Conservation (phyloP, 2,888 invertebrate genomes). For the Agonopterix heracliana region DNA sequence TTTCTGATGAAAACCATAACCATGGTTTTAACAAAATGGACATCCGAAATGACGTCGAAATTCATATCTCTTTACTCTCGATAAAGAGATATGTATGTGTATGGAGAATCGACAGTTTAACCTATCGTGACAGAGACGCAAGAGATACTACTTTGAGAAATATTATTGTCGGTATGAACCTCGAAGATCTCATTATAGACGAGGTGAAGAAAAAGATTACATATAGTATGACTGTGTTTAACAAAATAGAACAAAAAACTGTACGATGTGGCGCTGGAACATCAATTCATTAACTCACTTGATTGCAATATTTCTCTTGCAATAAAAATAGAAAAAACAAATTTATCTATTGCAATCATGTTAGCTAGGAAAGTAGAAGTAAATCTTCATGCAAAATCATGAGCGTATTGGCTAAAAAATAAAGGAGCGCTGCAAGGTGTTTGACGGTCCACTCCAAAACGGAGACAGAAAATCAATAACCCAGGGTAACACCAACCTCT, state of each 20-base stretch:
- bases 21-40: conserved; percentile 1
- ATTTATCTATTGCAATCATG: no score
- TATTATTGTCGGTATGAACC: conserved; percentile 2
- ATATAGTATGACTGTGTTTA: conserved; percentile 4
- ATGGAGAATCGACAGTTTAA: conserved; percentile 5
- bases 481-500: no score
- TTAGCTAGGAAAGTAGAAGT: no score
- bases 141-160: not conserved
- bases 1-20: no score
- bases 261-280: not conserved
- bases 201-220: conserved; percentile 7
- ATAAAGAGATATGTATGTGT: conserved; percentile 4
- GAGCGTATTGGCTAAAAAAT: no score
- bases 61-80: not conserved
- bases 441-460: no score
- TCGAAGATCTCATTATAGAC: conserved; percentile 1
- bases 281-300: no score
- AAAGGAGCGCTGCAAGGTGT: no score
- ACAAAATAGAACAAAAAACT: conserved; percentile 1
- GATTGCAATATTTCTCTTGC: no score
- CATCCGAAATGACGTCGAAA: not conserved
- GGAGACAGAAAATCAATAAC: no score
- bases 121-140: conserved; percentile 5
- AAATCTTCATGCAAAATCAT: no score
- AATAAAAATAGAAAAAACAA: no score